These are phyloP conservation scores for Stichodactyla helianthus DNA, from an alignment of 64 coral and sea anemone genomes.

Conservation along the genomic window DNA sequence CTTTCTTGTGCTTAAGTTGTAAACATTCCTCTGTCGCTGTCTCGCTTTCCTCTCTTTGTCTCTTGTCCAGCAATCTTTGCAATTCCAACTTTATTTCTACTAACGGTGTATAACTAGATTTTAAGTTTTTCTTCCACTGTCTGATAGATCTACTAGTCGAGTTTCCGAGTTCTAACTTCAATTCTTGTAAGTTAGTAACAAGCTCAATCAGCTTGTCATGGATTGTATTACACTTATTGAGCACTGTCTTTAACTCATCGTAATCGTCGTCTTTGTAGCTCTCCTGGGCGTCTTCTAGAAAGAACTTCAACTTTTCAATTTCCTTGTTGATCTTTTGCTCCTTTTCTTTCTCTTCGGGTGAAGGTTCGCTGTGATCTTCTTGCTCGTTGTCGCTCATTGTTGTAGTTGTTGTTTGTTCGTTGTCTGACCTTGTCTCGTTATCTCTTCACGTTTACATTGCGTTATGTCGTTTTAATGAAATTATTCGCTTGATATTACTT, in stretches of 20 bases:
- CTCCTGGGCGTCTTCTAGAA: constrained; percentile 45
- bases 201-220: constrained; percentile 44
- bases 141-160: constrained; percentile 40
- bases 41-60: background rate
- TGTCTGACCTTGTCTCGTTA: background rate
- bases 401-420: constrained; percentile 5
- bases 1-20: background rate
- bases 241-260: constrained; percentile 21
- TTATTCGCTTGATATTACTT: constrained; percentile 6
- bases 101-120: constrained; percentile 35
- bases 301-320: constrained; percentile 51
- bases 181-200: constrained; percentile 52
- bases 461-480: constrained; percentile 31
- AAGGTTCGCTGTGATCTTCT: constrained; percentile 40
- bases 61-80: background rate
- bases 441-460: constrained; percentile 26
- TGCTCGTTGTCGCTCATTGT: constrained; percentile 30
- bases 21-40: background rate
- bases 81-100: background rate
- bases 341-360: constrained; percentile 37
- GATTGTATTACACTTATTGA: constrained; percentile 31
- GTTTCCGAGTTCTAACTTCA: constrained; percentile 57
- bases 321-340: constrained; percentile 52
- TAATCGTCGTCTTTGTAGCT: constrained; percentile 23
- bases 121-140: constrained; percentile 61